Percentiles rank a stretch among this genome's conserved stretches.
phyloP scores from a whole-genome alignment of 2,888 invertebrate genomes.

The Listrodromus nycthemerus region DNA sequence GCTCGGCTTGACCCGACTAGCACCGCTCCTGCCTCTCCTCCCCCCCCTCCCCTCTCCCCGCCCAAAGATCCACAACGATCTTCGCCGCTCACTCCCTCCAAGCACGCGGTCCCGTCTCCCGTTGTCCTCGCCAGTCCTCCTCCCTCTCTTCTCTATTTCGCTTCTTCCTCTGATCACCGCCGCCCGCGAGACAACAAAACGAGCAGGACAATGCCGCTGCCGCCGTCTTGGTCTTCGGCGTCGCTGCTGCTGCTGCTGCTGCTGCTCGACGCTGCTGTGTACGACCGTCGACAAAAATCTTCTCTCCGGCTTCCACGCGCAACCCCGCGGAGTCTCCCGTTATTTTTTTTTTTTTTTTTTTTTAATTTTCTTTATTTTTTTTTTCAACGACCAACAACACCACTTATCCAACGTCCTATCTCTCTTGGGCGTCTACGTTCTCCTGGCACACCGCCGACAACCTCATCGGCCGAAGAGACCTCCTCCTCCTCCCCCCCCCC shows the following conservation, averaged over 20 bases:
- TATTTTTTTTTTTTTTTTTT: slow-evolving; percentile 19
- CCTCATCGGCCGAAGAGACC: slow-evolving; percentile 37
- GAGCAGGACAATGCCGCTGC: slow-evolving; percentile 72
- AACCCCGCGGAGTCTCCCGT: slow-evolving; percentile 9
- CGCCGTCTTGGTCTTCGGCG: slow-evolving; percentile 56
- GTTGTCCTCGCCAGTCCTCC: slow-evolving; percentile 64
- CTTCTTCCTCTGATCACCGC: slow-evolving; percentile 62
- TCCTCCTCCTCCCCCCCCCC: background rate
- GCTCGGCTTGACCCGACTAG: slow-evolving; percentile 61
- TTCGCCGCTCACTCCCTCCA: slow-evolving; percentile 51
- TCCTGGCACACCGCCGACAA: slow-evolving; percentile 53
- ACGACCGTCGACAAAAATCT: slow-evolving; percentile 43
- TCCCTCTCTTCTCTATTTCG: slow-evolving; percentile 44
- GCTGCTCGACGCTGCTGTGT: slow-evolving; percentile 56
- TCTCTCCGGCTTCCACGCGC: slow-evolving; percentile 29
- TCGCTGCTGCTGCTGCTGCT: slow-evolving; percentile 64
- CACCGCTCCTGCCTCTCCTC: slow-evolving; percentile 51
- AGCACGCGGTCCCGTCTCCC: slow-evolving; percentile 55
- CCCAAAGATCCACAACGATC: slow-evolving; percentile 61
- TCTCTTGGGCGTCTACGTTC: slow-evolving; percentile 47
- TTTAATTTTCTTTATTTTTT: slow-evolving; percentile 24
- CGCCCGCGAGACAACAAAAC: slow-evolving; percentile 76
- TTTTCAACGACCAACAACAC: slow-evolving; percentile 36
- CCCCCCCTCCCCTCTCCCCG: slow-evolving; percentile 31
- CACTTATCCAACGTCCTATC: slow-evolving; percentile 41